Base-by-base conservation (phyloP, 1,140 invertebrate species). In the Polypedilum pembai region DNA sequence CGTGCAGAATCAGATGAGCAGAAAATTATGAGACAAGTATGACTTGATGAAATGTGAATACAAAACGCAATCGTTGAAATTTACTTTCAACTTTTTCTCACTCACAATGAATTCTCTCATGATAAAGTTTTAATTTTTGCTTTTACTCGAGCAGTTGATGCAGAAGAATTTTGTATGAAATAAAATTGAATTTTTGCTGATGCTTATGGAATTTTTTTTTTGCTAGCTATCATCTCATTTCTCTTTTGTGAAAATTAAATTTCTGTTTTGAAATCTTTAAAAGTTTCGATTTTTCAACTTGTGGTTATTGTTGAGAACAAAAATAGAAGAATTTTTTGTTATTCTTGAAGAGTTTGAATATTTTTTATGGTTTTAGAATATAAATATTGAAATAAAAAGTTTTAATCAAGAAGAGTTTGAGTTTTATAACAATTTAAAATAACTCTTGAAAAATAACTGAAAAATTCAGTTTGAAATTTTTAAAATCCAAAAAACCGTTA, bases 11-110 rank as follows among this genome's bases (percentile, higher is more conserved):
- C 45, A 56, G n/a, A 56, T 56, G 45, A n/a, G 45, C 45, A 56
- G 45, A 56, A 56, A 56, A 56, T 56, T n/a, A 56, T 56, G n/a
- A 15, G n/a, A 56, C 12, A 56, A 56, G n/a, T 56, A 56, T 56
- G 45, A 45, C 8, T 45, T 8, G n/a, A 15, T n/a, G 45, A 56
- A n/a, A 56, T n/a, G 45, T 56, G 45, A 56, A n/a, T 56, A n/a
- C n/a, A n/a, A 56, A 56, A 56, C 10, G 45, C 45, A 56, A 12
- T 56, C 8, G 4, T 56, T 56, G 45, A 56, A n/a, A n/a, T 4
- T 15, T 56, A n/a, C 45, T 56, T 56, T 56, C 4, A 56, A 56
- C 12, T 56, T 12, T 56, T 56, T 8, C 8, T 45, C 15, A 12
- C 8, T 45, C 15, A 4, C 15, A 45, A 4, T 45, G 8, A 8